Evolutionary conservation across 2,113 vertebrate genomes (phyloP), one percentile per base, ranked within the genome.

Genomic region (Meriones unguiculatus): DNA sequence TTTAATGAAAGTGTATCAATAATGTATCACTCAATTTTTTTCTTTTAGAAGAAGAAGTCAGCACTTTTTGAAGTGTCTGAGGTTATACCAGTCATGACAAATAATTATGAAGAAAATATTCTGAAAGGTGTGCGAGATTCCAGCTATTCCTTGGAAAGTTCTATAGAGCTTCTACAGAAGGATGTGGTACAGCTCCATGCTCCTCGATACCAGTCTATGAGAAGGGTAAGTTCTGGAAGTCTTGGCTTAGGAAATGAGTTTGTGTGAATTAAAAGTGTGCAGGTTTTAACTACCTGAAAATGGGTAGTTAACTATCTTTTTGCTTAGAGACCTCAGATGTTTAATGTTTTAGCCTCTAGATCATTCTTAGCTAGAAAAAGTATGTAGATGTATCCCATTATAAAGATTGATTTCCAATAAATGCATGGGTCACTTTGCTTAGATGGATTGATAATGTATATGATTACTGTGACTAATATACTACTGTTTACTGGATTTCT

Each of bases 101-200:
- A 99, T 99, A 99, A 99, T 99, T 99, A 99, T 97, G 99, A 99
- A 99, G 99, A 99, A 99, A 99, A 99, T 98, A 99, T 99, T 98
- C 98, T 99, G 98, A 99, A 99, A 98, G 99, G 99, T 97, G 99
- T 99, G 98, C 99, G 99, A 97, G 99, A 99, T 98, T 99, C 99
- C 98, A 99, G 99, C 99, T 99, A 99, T 98, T 99, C 99, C 96
- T 99, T 99, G 87, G 99, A 99, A 98, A 99, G 99, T 99, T 99
- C 99, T 67, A 98, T 99, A 98, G 99, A 99, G 98, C 99, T 99
- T 98, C 98, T 99, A 98, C 99, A 99, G 98, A 99, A 99, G 99
- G 99, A 99, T 96, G 98, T 99, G 76, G 99, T 99, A 98, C 99
- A 99, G 99, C 99, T 99, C 97, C 99, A 99, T 72, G 99, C 99